Base-by-base conservation (phyloP, 2,888 invertebrate species). In the Lissonota sp. region DNA sequence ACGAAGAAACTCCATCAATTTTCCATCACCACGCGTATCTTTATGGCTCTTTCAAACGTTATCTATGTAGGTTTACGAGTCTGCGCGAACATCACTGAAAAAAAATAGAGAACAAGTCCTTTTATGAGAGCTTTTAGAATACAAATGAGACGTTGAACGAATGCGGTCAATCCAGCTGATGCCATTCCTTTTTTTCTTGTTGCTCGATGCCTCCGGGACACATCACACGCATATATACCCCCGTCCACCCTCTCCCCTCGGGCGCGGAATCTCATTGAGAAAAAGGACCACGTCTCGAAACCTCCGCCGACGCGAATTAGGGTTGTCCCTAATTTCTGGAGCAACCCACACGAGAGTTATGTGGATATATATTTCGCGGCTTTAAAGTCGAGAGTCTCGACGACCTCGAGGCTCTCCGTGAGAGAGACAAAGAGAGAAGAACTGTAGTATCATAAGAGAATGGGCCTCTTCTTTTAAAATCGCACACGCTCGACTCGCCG, bases 271-370 rank as follows among this genome's bases (percentile, higher is more conserved):
- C 40, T 72, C 72, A 78, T 78, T 63, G 78, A 16, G 62, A 78
- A 78, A 78, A 78, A 72, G 72, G 72, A 78, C 72, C 60, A 72
- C 78, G 72, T 78, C 72, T 42, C 67, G 44, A 78, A 67, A 49
- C 39, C 49, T 66, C 67, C 78, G 72, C 72, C 72, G 66, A 67
- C 44, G 72, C 78, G 72, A 78, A 78, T 78, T 72, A 78, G 72
- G 72, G 62, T 62, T 72, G 72, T 42, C 67, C 78, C 78, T 78
- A 78, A 78, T 78, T 78, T 78, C 72, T 72, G 72, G 53, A 55
- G 60, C 78, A 62, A 42, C 72, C 78, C 78, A 78, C 78, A 78
- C 67, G 72, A 62, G 64, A 66, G 39, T 12, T 51, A 44, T 58
- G 60, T 42, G 66, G 62, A 55, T 76, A 53, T 53, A 71, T 37